phyloP scores from a whole-genome alignment of 2,888 invertebrate species.

The Emmelina monodactyla region DNA sequence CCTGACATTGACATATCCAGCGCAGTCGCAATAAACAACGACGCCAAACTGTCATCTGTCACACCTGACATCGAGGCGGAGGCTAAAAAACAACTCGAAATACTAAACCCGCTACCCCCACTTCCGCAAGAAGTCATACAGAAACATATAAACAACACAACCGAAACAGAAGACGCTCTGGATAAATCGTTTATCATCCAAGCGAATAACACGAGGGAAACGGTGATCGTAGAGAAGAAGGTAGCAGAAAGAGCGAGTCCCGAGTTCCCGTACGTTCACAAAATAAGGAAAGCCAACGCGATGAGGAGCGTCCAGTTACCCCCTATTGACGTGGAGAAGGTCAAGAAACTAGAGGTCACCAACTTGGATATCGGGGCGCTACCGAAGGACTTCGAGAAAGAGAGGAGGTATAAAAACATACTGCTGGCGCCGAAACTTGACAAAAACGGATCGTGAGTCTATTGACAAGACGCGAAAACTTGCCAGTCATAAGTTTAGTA shows the following conservation, averaged over 20 bases:
- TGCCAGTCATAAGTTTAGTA: no score
- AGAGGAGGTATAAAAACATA: constrained; percentile 20
- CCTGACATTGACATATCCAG: constrained; percentile 48
- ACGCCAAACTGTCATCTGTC: constrained; percentile 7
- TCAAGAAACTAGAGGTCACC: constrained; percentile 20
- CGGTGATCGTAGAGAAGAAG: constrained; percentile 49
- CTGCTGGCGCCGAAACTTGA: constrained; percentile 14
- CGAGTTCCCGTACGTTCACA: constrained; percentile 44
- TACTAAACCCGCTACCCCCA: constrained; percentile 43
- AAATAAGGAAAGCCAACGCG: constrained; percentile 47
- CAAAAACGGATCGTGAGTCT: no score
- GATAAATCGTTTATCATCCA: constrained; percentile 50
- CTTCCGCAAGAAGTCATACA: constrained; percentile 39
- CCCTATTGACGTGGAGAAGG: constrained; percentile 46
- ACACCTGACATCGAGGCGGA: constrained; percentile 12
- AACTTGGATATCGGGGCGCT: constrained; percentile 32
- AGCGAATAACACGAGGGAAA: constrained; percentile 52
- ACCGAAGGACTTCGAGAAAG: constrained; percentile 26
- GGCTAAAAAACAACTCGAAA: constrained; percentile 37
- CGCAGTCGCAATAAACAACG: constrained; percentile 27
- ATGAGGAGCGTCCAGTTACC: constrained; percentile 36
- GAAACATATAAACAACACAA: constrained; percentile 27
- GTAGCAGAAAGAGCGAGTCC: constrained; percentile 22
- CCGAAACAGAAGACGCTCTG: constrained; percentile 17
- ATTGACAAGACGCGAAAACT: no score